These are phyloP conservation scores for Etheostoma cragini DNA, from an alignment of 2,113 vertebrate genomes.

Conservation along the genomic window DNA sequence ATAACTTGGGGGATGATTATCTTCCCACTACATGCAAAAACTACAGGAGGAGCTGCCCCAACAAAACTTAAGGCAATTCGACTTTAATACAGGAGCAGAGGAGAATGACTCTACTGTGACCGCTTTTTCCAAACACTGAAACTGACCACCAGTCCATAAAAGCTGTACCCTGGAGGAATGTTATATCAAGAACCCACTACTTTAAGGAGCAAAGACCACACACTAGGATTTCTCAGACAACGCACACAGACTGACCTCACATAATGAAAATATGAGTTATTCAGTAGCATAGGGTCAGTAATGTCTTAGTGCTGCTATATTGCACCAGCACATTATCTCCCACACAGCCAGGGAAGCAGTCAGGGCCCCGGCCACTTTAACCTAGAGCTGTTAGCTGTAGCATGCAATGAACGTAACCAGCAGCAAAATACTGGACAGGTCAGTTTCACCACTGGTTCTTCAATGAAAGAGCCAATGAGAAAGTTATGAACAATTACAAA, in stretches of 20 bases:
- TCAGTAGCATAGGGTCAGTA: conserved; percentile 24
- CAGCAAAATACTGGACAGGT: not conserved
- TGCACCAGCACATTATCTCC: conserved; percentile 16
- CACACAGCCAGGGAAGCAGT: conserved; percentile 14
- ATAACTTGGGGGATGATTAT: not conserved
- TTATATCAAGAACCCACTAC: conserved; percentile 56
- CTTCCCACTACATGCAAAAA: not conserved
- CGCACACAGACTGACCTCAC: not conserved
- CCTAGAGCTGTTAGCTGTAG: not conserved
- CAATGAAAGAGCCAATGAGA: not conserved
- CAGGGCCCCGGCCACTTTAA: conserved; percentile 16
- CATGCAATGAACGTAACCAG: not conserved
- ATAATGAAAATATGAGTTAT: conserved; percentile 42
- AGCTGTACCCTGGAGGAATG: conserved; percentile 35
- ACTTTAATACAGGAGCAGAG: not conserved
- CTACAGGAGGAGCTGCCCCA: not conserved
- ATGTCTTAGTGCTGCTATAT: conserved; percentile 14
- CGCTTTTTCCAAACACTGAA: conserved; percentile 8
- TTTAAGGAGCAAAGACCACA: conserved; percentile 38
- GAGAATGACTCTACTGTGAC: not conserved
- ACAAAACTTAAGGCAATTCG: conserved; percentile 2
- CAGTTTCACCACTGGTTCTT: not conserved
- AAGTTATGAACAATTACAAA: not conserved
- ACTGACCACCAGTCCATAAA: conserved; percentile 38
- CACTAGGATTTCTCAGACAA: conserved; percentile 3